Conservation (phyloP, 2,797 vertebrate species). For the Pterois miles region DNA sequence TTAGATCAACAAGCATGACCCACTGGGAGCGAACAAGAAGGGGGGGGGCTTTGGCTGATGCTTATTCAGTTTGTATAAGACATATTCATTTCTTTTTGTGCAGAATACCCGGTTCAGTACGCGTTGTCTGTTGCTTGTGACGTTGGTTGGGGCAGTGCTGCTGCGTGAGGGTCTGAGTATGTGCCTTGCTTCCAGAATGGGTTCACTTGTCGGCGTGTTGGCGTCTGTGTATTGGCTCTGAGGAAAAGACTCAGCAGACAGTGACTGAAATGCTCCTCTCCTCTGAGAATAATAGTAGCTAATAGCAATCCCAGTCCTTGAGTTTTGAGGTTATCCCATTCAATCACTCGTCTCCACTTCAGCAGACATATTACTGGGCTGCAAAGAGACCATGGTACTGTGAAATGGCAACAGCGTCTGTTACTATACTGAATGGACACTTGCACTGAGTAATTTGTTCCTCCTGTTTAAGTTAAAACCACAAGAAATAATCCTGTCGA, state of each 20-base stretch:
- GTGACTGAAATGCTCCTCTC: conserved; percentile 63
- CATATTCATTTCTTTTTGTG: conserved; percentile 42
- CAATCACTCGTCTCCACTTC: conserved; percentile 71
- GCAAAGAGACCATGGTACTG: conserved; percentile 37
- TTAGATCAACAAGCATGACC: conserved; percentile 72
- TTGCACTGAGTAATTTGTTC: neutral
- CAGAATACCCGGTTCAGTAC: conserved; percentile 29
- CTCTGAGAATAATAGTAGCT: conserved; percentile 65
- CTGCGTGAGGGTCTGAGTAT: conserved; percentile 32
- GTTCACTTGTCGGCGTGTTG: conserved; percentile 53
- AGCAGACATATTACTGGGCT: conserved; percentile 61
- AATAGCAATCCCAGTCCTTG: conserved; percentile 73
- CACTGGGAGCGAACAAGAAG: conserved; percentile 24
- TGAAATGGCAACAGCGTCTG: conserved; percentile 24
- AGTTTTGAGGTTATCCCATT: conserved; percentile 76
- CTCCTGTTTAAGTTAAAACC: conserved; percentile 14
- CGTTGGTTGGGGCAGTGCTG: conserved; percentile 26
- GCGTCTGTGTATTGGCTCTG: conserved; percentile 51
- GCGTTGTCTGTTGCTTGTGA: conserved; percentile 46
- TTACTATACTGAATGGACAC: conserved; percentile 15
- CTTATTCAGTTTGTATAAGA: conserved; percentile 42
- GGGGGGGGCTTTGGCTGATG: conserved; percentile 1
- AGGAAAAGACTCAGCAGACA: conserved; percentile 67
- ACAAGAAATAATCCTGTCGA: conserved; percentile 10
- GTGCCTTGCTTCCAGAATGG: conserved; percentile 54